Percentiles rank a stretch among this genome's conserved stretches.
These are phyloP conservation scores for Pseudachorutes palmiensis DNA, from an alignment of 1,140 invertebrate genomes.

Conservation along the genomic window DNA sequence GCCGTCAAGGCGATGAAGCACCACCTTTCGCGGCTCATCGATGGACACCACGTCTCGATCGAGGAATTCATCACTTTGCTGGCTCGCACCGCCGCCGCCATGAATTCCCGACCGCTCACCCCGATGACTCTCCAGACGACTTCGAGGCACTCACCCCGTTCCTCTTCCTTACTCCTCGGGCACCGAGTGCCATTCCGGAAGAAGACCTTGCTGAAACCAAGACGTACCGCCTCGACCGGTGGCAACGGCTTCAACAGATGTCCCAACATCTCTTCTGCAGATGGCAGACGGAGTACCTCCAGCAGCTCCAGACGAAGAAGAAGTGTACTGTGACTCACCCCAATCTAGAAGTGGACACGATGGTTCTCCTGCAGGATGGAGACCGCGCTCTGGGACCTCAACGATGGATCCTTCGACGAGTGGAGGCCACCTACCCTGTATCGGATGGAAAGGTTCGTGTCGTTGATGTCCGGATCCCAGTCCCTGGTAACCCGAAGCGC, in stretches of 20 bases:
- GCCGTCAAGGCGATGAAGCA: conserved; percentile 2
- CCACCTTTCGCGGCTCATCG: conserved; percentile 17
- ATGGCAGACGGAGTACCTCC: conserved; percentile 19
- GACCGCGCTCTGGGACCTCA: conserved; percentile 30
- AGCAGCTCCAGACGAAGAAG: neutral
- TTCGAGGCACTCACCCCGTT: conserved; percentile 36
- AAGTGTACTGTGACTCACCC: neutral
- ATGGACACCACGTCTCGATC: neutral
- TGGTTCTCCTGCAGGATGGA: conserved; percentile 38
- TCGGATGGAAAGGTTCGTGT: conserved; percentile 37
- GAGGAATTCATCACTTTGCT: conserved; percentile 39
- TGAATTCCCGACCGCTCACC: conserved; percentile 39
- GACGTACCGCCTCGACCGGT: neutral
- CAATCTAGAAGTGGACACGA: conserved; percentile 13
- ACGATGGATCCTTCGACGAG: conserved; percentile 40
- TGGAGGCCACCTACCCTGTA: conserved; percentile 38
- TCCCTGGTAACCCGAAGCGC: neutral
- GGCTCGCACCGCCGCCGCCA: conserved; percentile 35
- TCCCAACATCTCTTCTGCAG: neutral
- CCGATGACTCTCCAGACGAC: conserved; percentile 38
- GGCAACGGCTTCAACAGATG: conserved; percentile 19
- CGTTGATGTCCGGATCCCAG: neutral
- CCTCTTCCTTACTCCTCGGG: conserved; percentile 22
- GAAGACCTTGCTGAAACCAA: neutral
- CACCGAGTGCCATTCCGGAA: conserved; percentile 6